Base-by-base conservation (phyloP, 2,888 invertebrate genomes). In the Halictus ligatus region DNA sequence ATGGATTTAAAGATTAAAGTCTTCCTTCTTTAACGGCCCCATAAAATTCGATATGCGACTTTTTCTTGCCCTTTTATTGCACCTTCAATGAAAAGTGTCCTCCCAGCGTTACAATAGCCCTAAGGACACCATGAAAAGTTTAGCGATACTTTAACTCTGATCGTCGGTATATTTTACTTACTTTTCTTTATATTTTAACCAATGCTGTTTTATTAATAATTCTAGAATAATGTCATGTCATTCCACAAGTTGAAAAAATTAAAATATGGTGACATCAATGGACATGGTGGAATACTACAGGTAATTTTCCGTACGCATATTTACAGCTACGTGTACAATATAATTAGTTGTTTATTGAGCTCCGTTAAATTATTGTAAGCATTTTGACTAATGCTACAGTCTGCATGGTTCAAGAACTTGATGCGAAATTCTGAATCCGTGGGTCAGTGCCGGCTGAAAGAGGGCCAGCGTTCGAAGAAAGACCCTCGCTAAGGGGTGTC, bases 401-500 rank as follows among this genome's bases (percentile, higher is more conserved):
- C 35, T 12, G 35, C 35, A 21, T 21, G 12, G 1, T 12, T 21
- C 21, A 13, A 1, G 6, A 29, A 21, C 4, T 50, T 21, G 7
- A 8, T 35, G 3, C 40, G 58, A 25, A 58, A 50, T 69, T 50
- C 46, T n/a, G 46, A 54, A 84, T 74, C 60, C 64, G 21, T 13
- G 71, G 60, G 78, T 80, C 80, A 69, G 48, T 76, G 64, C 64
- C 43, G 64, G 71, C 67, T 43, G 75, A 58, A 54, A 25, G 15
- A 15, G 74, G 54, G 15, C 4, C 21, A 21, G 35, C 40, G 71
- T 43, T 58, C 71, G 64, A 67, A 74, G 82, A 73, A 82, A 80
- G 76, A 48, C 73, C 72, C 81, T 88, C 81, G 89, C 88, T 89
- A 88, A 58, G 79, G 50, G 75, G 73, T 79, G 85, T 87, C 82